These are phyloP conservation scores for Arothron firmamentum DNA, from an alignment of 2,113 vertebrate genomes.

Conservation along the genomic window DNA sequence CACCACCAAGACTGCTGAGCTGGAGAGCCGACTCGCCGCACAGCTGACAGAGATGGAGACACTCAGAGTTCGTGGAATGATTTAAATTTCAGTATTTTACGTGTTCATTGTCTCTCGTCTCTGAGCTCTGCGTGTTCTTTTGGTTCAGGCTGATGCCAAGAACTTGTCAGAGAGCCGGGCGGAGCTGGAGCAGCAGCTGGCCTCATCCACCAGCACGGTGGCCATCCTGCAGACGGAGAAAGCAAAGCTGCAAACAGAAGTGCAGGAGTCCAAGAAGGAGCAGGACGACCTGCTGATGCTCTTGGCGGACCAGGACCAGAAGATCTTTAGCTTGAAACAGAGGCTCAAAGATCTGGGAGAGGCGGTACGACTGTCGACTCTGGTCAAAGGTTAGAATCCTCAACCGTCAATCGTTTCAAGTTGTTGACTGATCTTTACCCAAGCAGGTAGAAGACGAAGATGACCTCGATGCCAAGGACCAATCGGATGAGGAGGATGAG, in stretches of 20 bases:
- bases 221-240: constrained; percentile 90
- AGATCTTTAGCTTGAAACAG: constrained; percentile 82
- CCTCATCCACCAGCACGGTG: constrained; percentile 83
- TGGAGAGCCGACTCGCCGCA: constrained; percentile 75
- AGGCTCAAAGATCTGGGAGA: constrained; percentile 87
- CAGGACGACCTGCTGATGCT: constrained; percentile 96
- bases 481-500: constrained; percentile 69
- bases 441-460: constrained; percentile 79
- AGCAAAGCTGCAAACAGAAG: constrained; percentile 80
- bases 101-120: background rate
- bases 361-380: constrained; percentile 63
- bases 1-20: constrained; percentile 59
- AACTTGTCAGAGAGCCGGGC: constrained; percentile 72
- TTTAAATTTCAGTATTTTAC: background rate
- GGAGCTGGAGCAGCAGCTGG: constrained; percentile 82
- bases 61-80: constrained; percentile 76
- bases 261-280: constrained; percentile 91
- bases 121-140: background rate
- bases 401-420: too few species aligned
- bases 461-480: constrained; percentile 73
- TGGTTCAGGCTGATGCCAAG: constrained; percentile 78
- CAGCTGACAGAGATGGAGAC: constrained; percentile 78
- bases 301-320: constrained; percentile 96
- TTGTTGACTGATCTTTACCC: constrained; percentile 1
- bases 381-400: background rate